Base-by-base conservation (phyloP, 2,888 invertebrate genomes). In the Agonopterix heracliana region DNA sequence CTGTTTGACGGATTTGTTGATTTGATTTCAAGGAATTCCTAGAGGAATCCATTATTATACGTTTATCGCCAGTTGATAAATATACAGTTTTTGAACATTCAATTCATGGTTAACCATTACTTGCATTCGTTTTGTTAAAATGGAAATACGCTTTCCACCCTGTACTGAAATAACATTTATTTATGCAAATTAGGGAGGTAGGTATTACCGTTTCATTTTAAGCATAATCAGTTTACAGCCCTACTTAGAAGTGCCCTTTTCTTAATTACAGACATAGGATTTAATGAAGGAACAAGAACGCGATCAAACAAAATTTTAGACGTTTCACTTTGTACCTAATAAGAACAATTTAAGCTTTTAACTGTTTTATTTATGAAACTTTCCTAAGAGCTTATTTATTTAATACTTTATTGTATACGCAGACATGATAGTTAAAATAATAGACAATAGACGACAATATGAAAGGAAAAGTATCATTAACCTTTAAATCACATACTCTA, bases 201-300 rank as follows among this genome's bases (percentile, higher is more conserved):
- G 73, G 70, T 73, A 71, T 78, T 78, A 79, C 77, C 72, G 76
- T 76, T 78, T 78, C 72, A 80, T 78, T 82, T 70, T 69, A 69
- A 75, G 72, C 69, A 76, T 77, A 77, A 80, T 77, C 78, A 79
- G 74, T 78, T 79, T 70, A 71, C 66, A 60, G 67, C 63, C 63
- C 66, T 63, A 64, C 68, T 71, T 56, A 56, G 57, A 57, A 66
- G 59, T 66, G 64, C 71, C 68, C 66, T 71, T 68, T 68, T 68
- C 75, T 71, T 80, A 81, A 82, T 82, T 80, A 73, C 69, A 65
- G 62, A 61, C 73, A 69, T 78, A 76, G 73, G 76, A 78, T 78
- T 79, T 80, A 74, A 79, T 74, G 77, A 74, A 66, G 67, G 73
- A 63, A 65, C 63, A 64, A 70, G 66, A 70, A 72, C 64, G 63